Base-by-base conservation (phyloP, 2,888 invertebrate species). In the Stenurella melanura region DNA sequence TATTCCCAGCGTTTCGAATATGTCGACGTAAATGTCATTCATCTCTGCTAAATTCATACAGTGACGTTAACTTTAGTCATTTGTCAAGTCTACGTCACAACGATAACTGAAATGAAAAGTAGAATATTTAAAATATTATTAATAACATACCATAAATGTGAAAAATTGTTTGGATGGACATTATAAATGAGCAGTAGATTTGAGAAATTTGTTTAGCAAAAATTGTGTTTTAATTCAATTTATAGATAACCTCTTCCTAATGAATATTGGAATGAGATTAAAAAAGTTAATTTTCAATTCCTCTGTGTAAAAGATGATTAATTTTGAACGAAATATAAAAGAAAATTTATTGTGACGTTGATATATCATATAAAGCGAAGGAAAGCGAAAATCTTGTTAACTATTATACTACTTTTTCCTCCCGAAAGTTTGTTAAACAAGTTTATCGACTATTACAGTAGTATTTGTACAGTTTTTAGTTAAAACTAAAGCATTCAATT, bases 51-150 rank as follows among this genome's bases (percentile, higher is more conserved):
- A 71, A 66, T 75, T 54, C 58, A 72, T 75, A 71, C 50, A 60
- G 30, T 58, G 71, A 67, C 66, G 66, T 75, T 71, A 78, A 78
- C 75, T 78, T 73, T 38, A 64, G 34, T 56, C 77, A 75, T 78
- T 78, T 78, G 77, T 78, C 75, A 72, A 61, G 30, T 10, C 11
- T 15, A 64, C 61, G 77, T 77, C 68, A 57, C 69, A 34, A 64
- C 66, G 70, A 66, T 75, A 70, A 58, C 70, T 38, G 57, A 50
- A 75, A 71, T 71, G 75, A 75, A 69, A 70, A 56, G 60, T 66
- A 75, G 69, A 64, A 70, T 75, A 75, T 75, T 75, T 70, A 64
- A 70, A 70, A 69, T 74, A 66, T 60, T 67, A 73, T 67, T 73
- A 73, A 73, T 73, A 73, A 60, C 67, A 38, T 42, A 42, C 30